phyloP scores from a whole-genome alignment of 2,888 invertebrate genomes.

The Ischnus inquisitorius region DNA sequence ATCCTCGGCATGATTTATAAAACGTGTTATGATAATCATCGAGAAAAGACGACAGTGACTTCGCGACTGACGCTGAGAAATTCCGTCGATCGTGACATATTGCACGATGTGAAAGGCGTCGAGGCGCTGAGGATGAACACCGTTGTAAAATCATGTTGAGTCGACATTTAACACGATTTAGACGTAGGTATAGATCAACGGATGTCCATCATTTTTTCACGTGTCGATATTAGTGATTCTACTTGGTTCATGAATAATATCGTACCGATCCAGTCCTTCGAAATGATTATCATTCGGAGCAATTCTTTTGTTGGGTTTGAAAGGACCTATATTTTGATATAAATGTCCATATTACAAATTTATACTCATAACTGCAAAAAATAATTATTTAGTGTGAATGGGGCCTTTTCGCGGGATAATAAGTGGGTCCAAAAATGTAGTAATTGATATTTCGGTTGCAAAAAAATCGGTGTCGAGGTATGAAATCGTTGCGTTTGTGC shows the following conservation, averaged over 20 bases:
- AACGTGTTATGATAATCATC: conserved; percentile 43
- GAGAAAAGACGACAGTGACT: background rate
- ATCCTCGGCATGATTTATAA: background rate
- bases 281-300: no score
- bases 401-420: background rate
- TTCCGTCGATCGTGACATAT: background rate
- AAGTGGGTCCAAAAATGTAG: conserved; percentile 1
- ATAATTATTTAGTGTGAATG: no score
- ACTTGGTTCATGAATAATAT: background rate
- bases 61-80: background rate
- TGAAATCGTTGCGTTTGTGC: conserved; percentile 44
- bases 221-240: background rate
- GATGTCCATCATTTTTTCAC: background rate
- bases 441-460: conserved; percentile 25
- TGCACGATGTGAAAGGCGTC: background rate
- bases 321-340: no score
- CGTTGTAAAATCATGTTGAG: background rate
- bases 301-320: no score
- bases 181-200: background rate
- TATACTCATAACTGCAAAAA: no score
- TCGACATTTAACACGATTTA: conserved; percentile 14
- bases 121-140: background rate
- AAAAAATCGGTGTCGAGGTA: conserved; percentile 18
- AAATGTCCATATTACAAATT: no score
- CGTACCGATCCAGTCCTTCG: no score